phyloP scores from a whole-genome alignment of 1,140 invertebrate species.

The Diachasma alloeum region DNA sequence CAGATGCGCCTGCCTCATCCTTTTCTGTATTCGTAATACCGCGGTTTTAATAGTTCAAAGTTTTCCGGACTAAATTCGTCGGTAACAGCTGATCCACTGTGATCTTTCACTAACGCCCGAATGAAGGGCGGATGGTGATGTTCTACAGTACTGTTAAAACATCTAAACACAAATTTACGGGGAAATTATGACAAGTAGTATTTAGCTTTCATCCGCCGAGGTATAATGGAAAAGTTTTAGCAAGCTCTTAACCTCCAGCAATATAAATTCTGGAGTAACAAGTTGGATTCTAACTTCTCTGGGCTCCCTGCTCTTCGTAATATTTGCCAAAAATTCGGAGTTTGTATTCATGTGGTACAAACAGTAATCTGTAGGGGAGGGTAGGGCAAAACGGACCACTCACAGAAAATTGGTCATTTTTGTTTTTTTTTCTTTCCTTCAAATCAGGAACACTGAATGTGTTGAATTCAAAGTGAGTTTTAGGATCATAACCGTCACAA shows the following conservation, averaged over 20 bases:
- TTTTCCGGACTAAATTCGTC: not conserved
- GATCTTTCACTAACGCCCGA: not conserved
- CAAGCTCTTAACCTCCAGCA: not conserved
- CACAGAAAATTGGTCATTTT: too few species aligned
- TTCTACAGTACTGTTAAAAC: not conserved
- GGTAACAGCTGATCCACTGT: not conserved
- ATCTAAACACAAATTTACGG: not conserved
- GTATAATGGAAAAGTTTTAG: not conserved
- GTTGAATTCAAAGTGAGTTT: too few species aligned
- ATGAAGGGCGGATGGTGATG: not conserved
- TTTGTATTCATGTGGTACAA: not conserved
- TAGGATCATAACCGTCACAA: too few species aligned
- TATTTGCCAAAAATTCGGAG: not conserved
- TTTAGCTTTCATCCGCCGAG: not conserved
- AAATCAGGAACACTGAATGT: too few species aligned
- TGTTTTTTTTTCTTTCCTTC: too few species aligned
- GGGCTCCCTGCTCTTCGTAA: not conserved
- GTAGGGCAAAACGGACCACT: too few species aligned
- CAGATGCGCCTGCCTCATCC: not conserved
- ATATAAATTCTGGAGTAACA: not conserved
- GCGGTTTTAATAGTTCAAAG: not conserved
- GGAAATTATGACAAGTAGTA: not conserved
- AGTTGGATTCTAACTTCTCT: not conserved
- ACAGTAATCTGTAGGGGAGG: too few species aligned
- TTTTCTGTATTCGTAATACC: not conserved